phyloP scores from a whole-genome alignment of 2,888 invertebrate genomes.

The Trissoscelio sp. region DNA sequence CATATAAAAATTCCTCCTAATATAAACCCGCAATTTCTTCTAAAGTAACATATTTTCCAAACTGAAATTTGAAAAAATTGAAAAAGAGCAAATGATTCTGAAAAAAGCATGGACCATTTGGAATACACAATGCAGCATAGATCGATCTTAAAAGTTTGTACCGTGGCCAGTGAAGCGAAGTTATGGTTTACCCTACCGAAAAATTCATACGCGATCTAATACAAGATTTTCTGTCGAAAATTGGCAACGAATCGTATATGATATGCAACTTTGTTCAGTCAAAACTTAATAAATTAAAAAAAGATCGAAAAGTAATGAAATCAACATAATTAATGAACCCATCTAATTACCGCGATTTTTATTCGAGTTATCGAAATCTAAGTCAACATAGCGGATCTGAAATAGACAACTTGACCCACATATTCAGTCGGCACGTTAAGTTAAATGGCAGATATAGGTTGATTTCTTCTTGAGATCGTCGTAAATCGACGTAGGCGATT shows the following conservation, averaged over 20 bases:
- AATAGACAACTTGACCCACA: neutral
- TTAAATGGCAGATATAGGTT: neutral
- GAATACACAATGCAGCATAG: neutral
- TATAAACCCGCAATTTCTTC: no score
- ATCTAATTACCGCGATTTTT: no score
- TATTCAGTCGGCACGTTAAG: neutral
- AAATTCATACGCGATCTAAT: constrained; percentile 13
- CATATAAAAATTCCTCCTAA: no score
- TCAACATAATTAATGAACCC: neutral
- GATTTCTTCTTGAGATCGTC: constrained; percentile 22
- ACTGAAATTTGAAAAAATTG: no score
- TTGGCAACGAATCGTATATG: neutral
- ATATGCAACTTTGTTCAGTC: neutral
- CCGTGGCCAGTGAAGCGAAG: neutral
- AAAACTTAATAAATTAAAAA: neutral
- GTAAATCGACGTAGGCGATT: constrained; percentile 40
- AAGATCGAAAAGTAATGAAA: neutral
- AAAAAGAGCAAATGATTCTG: no score
- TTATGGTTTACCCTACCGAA: constrained; percentile 3
- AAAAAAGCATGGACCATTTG: no score
- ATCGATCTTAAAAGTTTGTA: constrained; percentile 4
- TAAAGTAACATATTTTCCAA: no score
- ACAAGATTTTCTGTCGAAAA: constrained; percentile 1
- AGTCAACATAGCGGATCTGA: neutral
- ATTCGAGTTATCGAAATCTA: no score